A percentile compares a stretch with the other conserved stretches of the same genome.
Conservation (phyloP, 2,888 invertebrate genomes). For the Pseudococcus longispinus region DNA sequence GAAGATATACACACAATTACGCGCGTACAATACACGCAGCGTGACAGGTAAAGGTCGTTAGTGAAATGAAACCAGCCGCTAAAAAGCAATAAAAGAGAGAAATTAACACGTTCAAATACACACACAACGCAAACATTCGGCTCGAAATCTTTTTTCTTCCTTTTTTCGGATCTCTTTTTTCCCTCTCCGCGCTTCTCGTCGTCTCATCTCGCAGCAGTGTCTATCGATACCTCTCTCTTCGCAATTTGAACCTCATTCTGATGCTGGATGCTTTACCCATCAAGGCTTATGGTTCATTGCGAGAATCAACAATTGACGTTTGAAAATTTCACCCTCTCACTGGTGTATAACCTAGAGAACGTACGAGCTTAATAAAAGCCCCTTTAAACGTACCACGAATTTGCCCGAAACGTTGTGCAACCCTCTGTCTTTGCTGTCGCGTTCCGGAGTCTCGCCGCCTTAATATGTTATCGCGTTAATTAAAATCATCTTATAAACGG, state of each 20-base stretch:
- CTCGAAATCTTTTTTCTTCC: neutral
- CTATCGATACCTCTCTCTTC: too few species aligned
- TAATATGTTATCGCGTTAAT: constrained; percentile 10
- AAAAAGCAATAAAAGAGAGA: constrained; percentile 30
- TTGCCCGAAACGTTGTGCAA: neutral
- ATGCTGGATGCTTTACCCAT: neutral
- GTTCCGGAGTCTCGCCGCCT: constrained; percentile 13
- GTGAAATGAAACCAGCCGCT: constrained; percentile 32
- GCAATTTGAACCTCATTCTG: too few species aligned
- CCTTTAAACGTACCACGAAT: neutral
- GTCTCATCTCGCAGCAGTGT: too few species aligned
- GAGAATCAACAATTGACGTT: constrained; percentile 26
- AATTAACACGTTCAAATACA: constrained; percentile 19
- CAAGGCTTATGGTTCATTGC: neutral
- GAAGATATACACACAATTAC: neutral
- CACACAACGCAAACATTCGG: neutral
- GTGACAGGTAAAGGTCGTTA: constrained; percentile 39
- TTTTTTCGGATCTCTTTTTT: neutral
- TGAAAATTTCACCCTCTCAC: neutral
- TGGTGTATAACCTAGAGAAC: neutral
- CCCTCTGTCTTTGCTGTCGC: neutral
- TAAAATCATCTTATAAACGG: constrained; percentile 25
- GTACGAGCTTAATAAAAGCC: neutral
- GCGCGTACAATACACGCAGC: neutral
- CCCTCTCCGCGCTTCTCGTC: too few species aligned